Evolutionary conservation across 1,140 invertebrate genomes (phyloP), one percentile per base, ranked within the genome.

Genomic region (Saccostrea echinata): DNA sequence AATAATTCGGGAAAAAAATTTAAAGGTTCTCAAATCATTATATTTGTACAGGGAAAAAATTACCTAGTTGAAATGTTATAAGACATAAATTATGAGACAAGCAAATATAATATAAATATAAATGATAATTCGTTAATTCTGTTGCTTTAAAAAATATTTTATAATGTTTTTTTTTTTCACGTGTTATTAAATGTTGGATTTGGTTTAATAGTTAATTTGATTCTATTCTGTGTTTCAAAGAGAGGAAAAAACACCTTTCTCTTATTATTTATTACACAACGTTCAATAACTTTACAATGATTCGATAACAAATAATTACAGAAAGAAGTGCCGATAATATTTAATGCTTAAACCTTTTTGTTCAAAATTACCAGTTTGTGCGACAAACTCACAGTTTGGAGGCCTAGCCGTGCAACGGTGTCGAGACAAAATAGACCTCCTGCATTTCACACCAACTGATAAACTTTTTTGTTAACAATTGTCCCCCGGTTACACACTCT

Each of bases 351-450:
- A 76, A 18, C 30, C n/a, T 33, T 76, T 76, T 76, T 76, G 68
- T 76, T 27, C 68, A 33, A 33, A 76, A 76, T 76, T 76, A 76
- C 68, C 68, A 76, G 68, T 76, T 76, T 76, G 68, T 33, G 68
- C 68, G 68, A 76, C 68, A 76, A 76, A 30, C 30, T 76, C 68
- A 4, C 68, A 76, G 68, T 76, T 76, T 76, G 68, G 68, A 30
- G 27, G 11, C 68, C 68, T 33, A 76, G 68, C 68, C 68, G 68
- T 76, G 27, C 27, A 18, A 76, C 68, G 68, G 68, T 76, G 68
- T 76, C 24, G 27, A 13, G 33, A 76, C 68, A 76, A 76, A 76
- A 13, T 30, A 30, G 68, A 30, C 68, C 68, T 33, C 68, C 68
- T 76, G 68, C 68, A 76, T 33, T 76, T 76, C 68, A 76, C 68